Evolutionary conservation across 2,113 vertebrate species (phyloP).

Genomic region (Coreoperca whiteheadi): DNA sequence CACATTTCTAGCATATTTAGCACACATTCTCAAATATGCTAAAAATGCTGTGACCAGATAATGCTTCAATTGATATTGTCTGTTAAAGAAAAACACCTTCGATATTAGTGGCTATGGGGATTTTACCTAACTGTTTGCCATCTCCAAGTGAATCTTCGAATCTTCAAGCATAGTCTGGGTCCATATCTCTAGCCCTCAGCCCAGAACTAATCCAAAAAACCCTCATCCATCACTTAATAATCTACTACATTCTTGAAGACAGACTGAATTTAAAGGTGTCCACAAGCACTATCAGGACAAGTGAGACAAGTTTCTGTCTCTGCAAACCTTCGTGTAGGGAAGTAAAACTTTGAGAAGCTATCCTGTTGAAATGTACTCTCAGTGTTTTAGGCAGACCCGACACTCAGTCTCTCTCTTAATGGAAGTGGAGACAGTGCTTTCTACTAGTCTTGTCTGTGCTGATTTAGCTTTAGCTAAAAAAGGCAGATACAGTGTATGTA

Average conservation of each 20-base stretch:
- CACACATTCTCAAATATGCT: too few relatives aligned
- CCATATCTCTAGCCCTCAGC: not conserved
- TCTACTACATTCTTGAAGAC: not conserved
- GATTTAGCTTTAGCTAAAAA: not conserved
- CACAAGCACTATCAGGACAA: not conserved
- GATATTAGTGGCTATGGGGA: not conserved
- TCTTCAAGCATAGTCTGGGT: not conserved
- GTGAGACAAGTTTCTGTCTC: not conserved
- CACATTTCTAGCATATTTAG: too few relatives aligned
- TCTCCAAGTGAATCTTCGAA: not conserved
- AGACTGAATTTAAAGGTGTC: constrained; percentile 1
- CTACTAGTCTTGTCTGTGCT: not conserved
- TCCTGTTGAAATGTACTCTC: constrained; percentile 7
- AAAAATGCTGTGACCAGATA: constrained; percentile 8
- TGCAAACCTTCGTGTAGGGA: not conserved
- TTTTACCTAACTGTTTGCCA: constrained; percentile 7
- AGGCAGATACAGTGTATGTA: not conserved
- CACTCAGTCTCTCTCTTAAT: not conserved
- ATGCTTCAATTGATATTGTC: not conserved
- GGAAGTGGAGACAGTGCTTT: not conserved
- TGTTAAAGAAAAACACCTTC: constrained; percentile 3
- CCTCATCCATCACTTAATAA: not conserved
- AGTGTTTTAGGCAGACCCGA: too few relatives aligned
- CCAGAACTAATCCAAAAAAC: constrained; percentile 9
- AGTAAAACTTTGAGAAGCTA: constrained; percentile 5